Base-by-base conservation (phyloP, 1,140 invertebrate species). In the Halesus radiatus region DNA sequence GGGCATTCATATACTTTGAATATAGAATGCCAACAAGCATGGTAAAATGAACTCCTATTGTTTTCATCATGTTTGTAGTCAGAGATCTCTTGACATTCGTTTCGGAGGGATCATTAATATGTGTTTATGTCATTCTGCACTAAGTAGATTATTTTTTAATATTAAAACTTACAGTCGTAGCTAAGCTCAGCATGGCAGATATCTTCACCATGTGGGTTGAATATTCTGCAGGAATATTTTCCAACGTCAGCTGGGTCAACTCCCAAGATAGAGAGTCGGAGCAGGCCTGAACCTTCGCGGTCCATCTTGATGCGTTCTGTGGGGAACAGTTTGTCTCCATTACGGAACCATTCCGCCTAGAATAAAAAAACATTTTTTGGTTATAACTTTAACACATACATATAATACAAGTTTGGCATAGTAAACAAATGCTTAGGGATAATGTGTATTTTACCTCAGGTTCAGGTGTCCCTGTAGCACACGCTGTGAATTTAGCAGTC, bases 401-500 rank as follows among this genome's bases (percentile, higher is more conserved):
- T n/a, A n/a, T n/a, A n/a, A n/a, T n/a, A n/a, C n/a, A n/a, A 45
- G 37, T 45, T 13, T 10, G 37, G 10, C 13, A 13, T 13, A 45
- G 37, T 45, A 45, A 45, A 45, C 13, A 13, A 45, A 45, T 45
- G 37, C 37, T 45, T 45, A 45, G 10, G 37, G 37, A 45, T 45
- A 13, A 29, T 37, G 7, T 16, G 22, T 20, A 32, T 74, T 56
- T 80, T 77, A 90, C 95, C 64, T 96, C 95, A 0, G 96, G 96
- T 66, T 97, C 95, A 0, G 97, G 97, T 80, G 91, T 92, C 52
- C 97, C 97, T 16, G 93, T 93, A 37, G 94, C 92, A 85, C 96
- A 97, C 37, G 96, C 96, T 16, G 96, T 98, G 86, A 98, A 98
- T 87, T 97, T 97, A 20, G 95, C 96, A 18, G 93, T 94, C 94